Percentiles rank a stretch among this genome's conserved stretches.
Evolutionary conservation across 2,113 vertebrate genomes (phyloP).

Genomic region (Corapipo altera): DNA sequence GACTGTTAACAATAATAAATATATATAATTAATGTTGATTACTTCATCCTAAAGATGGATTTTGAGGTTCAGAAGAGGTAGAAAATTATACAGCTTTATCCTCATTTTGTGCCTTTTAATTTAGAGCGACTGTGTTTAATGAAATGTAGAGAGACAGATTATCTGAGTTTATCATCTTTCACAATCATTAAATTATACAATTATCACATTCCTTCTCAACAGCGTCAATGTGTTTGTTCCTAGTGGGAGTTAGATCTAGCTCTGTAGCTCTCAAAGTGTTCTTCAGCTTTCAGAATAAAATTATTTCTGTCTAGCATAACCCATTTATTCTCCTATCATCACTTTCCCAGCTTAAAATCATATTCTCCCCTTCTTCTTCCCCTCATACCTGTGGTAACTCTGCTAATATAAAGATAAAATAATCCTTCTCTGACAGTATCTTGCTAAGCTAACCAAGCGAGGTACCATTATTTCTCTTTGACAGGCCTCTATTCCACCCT

Average conservation of each 20-base stretch:
- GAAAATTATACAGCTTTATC: not conserved
- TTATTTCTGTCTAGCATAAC: not conserved
- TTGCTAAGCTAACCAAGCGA: not conserved
- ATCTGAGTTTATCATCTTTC: not conserved
- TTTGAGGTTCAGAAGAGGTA: not conserved
- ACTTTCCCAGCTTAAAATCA: not conserved
- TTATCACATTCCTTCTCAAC: not conserved
- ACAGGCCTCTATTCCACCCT: not conserved
- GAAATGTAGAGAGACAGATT: not conserved
- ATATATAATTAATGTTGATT: not conserved
- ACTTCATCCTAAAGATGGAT: not conserved
- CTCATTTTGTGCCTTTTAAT: not conserved
- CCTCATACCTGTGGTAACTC: not conserved
- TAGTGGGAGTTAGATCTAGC: not conserved
- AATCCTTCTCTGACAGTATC: not conserved
- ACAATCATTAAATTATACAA: not conserved
- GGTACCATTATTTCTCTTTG: not conserved
- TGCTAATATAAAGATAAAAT: not conserved
- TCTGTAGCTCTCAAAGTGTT: not conserved
- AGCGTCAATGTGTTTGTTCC: not conserved
- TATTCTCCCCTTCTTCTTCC: not conserved
- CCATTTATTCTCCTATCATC: not conserved
- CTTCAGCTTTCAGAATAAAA: not conserved
- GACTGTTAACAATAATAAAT: not conserved
- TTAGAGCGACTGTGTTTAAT: not conserved